Conservation (phyloP, 2,888 invertebrate species). For the Drosophila stalkeri region DNA sequence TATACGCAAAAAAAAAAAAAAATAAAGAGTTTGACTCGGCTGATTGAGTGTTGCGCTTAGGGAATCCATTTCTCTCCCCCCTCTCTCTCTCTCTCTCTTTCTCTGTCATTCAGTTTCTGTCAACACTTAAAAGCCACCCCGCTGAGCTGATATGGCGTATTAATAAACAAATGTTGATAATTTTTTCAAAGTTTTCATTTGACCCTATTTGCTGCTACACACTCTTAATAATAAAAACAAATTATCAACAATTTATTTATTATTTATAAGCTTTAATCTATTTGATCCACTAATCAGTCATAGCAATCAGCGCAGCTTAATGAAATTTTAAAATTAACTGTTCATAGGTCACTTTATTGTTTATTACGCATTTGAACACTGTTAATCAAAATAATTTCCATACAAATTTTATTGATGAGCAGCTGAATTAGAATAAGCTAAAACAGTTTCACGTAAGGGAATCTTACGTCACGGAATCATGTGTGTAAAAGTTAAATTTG, state of each 20-base stretch:
- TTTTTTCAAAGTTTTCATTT: neutral
- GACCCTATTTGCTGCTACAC: neutral
- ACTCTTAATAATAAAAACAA: neutral
- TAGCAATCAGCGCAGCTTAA: neutral
- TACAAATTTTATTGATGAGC: neutral
- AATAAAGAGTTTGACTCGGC: neutral
- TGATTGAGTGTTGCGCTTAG: neutral
- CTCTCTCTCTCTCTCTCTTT: no score
- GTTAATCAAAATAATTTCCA: neutral
- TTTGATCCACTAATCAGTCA: neutral
- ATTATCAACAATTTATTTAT: neutral
- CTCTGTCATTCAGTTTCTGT: neutral
- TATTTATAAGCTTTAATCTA: neutral
- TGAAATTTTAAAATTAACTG: neutral
- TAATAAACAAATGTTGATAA: neutral
- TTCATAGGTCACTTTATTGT: neutral
- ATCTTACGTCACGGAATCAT: neutral
- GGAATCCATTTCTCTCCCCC: neutral
- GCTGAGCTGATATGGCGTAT: neutral
- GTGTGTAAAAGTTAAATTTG: neutral
- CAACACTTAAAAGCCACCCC: neutral
- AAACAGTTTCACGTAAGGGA: neutral
- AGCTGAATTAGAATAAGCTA: neutral
- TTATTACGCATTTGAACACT: neutral
- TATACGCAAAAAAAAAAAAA: no score